Conservation (phyloP, 2,888 invertebrate genomes). For the Malachius bipustulatus region DNA sequence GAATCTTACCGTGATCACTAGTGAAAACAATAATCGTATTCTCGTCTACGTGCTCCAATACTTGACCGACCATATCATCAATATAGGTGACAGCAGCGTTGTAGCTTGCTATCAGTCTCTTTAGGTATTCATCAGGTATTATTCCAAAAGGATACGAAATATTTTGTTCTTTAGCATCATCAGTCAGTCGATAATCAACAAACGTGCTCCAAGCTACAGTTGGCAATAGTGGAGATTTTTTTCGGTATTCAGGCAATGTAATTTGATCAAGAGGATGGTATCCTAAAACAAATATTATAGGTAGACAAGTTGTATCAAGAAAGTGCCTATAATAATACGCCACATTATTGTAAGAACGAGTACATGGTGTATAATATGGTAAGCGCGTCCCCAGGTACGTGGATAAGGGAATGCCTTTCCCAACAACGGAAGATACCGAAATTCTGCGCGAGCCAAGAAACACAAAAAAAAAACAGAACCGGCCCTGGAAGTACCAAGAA, state of each 20-base stretch:
- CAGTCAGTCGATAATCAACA: constrained; percentile 63
- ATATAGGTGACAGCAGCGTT: constrained; percentile 70
- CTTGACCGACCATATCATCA: constrained; percentile 64
- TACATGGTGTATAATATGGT: no score
- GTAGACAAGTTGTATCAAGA: no score
- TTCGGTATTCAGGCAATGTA: constrained; percentile 44
- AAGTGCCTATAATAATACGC: no score
- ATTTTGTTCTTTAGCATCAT: constrained; percentile 61
- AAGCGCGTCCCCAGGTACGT: no score
- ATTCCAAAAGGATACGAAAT: constrained; percentile 73
- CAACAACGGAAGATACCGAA: no score
- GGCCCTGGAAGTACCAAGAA: no score
- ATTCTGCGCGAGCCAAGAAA: no score
- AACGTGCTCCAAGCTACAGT: constrained; percentile 82
- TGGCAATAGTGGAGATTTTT: constrained; percentile 54
- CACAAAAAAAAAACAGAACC: no score
- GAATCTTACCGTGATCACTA: constrained; percentile 67
- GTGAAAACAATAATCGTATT: no score
- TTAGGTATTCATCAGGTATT: constrained; percentile 53
- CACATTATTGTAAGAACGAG: no score
- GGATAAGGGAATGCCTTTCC: no score
- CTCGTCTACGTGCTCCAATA: constrained; percentile 51
- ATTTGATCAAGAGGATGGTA: constrained; percentile 55
- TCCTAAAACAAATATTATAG: constrained; percentile 38
- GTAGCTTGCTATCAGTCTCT: constrained; percentile 65